Percentiles rank a stretch among this genome's conserved stretches.
Conservation (phyloP, 1,140 invertebrate genomes). For the Callitettix versicolor region DNA sequence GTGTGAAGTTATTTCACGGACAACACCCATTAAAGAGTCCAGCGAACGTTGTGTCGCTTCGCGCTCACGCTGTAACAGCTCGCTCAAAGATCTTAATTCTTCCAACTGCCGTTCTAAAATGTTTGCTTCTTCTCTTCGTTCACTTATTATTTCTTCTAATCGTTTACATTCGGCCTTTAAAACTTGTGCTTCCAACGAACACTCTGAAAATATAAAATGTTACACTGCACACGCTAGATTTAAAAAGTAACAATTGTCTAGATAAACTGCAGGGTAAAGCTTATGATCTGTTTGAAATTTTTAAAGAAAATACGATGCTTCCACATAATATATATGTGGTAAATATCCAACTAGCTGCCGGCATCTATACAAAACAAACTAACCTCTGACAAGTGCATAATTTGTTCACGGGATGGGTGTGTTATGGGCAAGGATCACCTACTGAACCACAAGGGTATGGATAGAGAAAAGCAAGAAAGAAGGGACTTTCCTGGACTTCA, state of each 20-base stretch:
- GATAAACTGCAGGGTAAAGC: too few relatives aligned
- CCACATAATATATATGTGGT: too few relatives aligned
- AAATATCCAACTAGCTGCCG: background rate
- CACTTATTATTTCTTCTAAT: background rate
- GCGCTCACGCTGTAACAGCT: background rate
- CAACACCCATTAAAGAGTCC: conserved; percentile 11
- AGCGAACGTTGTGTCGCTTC: background rate
- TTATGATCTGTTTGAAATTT: too few relatives aligned
- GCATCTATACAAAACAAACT: background rate
- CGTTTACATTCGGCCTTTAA: conserved; percentile 2
- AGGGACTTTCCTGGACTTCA: too few relatives aligned
- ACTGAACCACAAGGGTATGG: too few relatives aligned
- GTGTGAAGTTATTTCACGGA: conserved; percentile 23
- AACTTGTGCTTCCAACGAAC: background rate
- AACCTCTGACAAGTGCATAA: too few relatives aligned
- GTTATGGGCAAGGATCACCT: too few relatives aligned
- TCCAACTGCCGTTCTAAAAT: background rate
- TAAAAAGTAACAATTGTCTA: background rate
- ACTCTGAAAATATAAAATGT: conserved; percentile 3
- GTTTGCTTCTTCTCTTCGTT: background rate
- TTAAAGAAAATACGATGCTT: background rate
- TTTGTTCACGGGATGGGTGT: too few relatives aligned
- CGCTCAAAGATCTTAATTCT: background rate
- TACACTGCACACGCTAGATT: background rate
- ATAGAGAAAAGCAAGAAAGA: too few relatives aligned